Percentiles rank a stretch among this genome's conserved stretches.
Evolutionary conservation across 2,113 vertebrate genomes (phyloP).

Genomic region (Rhipidura dahli): DNA sequence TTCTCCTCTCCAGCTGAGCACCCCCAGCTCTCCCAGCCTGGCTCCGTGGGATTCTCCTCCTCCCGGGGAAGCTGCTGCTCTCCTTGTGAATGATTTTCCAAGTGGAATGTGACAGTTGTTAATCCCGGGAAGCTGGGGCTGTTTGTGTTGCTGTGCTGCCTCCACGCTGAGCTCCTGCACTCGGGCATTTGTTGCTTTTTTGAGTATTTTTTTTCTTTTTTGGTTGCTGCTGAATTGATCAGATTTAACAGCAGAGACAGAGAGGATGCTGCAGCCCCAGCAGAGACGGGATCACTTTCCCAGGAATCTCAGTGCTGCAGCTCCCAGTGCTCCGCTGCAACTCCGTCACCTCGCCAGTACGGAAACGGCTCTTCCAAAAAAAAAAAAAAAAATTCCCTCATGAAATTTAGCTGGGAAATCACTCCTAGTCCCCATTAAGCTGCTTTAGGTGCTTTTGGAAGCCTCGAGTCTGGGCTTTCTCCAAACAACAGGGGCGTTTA

Average conservation of each 20-base stretch:
- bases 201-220: no score
- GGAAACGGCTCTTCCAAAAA: background rate
- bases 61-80: background rate
- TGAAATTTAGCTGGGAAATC: background rate
- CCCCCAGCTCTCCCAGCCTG: background rate
- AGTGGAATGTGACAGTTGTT: background rate
- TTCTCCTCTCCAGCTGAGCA: background rate
- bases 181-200: background rate
- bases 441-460: background rate
- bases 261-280: background rate
- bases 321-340: background rate
- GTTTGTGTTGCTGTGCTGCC: accelerated
- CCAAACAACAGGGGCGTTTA: background rate
- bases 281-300: background rate
- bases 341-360: accelerated
- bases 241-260: background rate
- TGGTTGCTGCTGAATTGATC: background rate
- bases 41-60: background rate
- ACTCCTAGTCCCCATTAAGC: background rate
- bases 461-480: background rate
- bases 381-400: background rate
- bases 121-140: background rate
- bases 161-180: background rate
- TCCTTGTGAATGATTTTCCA: background rate
- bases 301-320: background rate